Evolutionary conservation across 2,797 vertebrate species (phyloP).

Genomic region (Anguilla pacifica): DNA sequence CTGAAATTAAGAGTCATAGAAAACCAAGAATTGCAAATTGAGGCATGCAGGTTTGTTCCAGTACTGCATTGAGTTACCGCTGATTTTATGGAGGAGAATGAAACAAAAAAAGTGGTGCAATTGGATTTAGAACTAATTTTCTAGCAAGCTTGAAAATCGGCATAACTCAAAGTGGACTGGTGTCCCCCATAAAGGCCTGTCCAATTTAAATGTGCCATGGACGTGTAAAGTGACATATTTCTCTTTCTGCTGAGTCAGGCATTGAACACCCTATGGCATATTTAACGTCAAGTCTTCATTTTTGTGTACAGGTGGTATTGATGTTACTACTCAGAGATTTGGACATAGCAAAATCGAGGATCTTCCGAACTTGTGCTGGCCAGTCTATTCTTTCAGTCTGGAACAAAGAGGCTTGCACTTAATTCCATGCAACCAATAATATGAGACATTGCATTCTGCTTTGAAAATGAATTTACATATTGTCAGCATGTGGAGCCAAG

Average conservation of each 20-base stretch:
- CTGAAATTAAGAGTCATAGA: neutral
- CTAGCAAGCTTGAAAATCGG: neutral
- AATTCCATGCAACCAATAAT: neutral
- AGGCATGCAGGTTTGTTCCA: neutral
- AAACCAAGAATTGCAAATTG: neutral
- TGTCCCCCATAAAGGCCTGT: neutral
- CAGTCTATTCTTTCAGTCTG: neutral
- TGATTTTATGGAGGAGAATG: neutral
- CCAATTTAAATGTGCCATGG: neutral
- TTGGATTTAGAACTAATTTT: neutral
- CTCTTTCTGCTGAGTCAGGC: neutral
- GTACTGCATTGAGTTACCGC: neutral
- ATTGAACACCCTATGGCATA: neutral
- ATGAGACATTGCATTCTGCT: neutral
- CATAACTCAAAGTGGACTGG: neutral
- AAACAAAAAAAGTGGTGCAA: neutral
- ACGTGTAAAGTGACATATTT: neutral
- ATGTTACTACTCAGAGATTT: neutral
- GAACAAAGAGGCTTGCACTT: neutral
- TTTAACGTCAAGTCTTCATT: neutral
- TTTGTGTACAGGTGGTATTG: neutral
- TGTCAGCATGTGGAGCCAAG: neutral
- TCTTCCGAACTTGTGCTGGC: neutral
- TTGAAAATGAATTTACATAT: neutral
- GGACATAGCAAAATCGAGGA: neutral